Conservation (phyloP, 1,140 invertebrate genomes). For the Philopotamus ludificatus region DNA sequence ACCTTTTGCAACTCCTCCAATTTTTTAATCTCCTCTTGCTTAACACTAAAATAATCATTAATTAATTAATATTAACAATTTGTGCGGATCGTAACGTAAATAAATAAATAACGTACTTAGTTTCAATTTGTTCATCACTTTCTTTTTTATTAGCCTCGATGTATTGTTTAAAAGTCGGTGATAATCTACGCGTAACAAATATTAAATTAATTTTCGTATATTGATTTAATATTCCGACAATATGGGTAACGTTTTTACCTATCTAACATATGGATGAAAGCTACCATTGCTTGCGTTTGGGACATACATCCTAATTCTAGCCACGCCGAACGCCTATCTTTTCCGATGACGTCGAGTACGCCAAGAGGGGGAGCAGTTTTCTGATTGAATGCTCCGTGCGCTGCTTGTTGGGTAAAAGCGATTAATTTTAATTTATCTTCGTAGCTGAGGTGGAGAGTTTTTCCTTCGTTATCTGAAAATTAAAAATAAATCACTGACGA, state of each 20-base stretch:
- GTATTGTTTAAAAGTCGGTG: constrained; percentile 86
- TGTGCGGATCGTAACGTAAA: background rate
- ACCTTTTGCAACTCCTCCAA: constrained; percentile 57
- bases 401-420: constrained; percentile 88
- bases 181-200: constrained; percentile 60
- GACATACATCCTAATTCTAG: constrained; percentile 84
- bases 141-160: constrained; percentile 89
- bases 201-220: too few species aligned
- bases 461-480: constrained; percentile 90
- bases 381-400: constrained; percentile 78
- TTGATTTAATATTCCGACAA: background rate
- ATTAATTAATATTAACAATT: background rate
- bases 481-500: background rate
- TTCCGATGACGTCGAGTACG: constrained; percentile 92
- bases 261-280: constrained; percentile 87
- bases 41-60: background rate
- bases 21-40: constrained; percentile 58
- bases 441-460: constrained; percentile 91
- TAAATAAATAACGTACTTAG: constrained; percentile 48
- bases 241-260: constrained; percentile 47
- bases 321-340: constrained; percentile 91
- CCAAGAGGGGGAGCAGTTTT: constrained; percentile 82
- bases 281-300: constrained; percentile 83
- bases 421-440: constrained; percentile 89
- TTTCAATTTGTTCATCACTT: constrained; percentile 71